These are phyloP conservation scores for Caenorhabditis sp. DNA, from an alignment of 2,888 invertebrate genomes.

Conservation along the genomic window DNA sequence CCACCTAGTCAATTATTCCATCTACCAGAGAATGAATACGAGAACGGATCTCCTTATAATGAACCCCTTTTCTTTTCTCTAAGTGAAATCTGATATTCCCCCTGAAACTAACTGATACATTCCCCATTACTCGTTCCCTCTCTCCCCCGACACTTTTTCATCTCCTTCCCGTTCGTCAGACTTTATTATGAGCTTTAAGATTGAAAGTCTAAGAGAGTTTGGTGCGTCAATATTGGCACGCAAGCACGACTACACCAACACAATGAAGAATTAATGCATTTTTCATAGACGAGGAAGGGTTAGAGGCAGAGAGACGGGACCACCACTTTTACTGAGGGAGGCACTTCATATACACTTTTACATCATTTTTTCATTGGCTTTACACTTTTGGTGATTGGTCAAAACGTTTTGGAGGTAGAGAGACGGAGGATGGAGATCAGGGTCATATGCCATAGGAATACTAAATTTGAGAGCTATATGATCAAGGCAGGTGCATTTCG, in stretches of 20 bases:
- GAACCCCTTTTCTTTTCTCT: not conserved
- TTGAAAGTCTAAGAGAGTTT: conserved; percentile 17
- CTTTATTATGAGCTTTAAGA: conserved; percentile 48
- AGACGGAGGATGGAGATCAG: not conserved
- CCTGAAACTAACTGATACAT: conserved; percentile 6
- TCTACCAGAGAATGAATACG: conserved; percentile 13
- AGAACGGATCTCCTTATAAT: conserved; percentile 4
- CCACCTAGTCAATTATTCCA: conserved; percentile 29
- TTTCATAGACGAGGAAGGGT: conserved; percentile 23
- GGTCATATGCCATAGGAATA: not conserved
- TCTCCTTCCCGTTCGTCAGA: conserved; percentile 29
- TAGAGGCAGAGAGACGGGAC: conserved; percentile 1
- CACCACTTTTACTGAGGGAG: conserved; percentile 16
- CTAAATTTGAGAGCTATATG: not conserved
- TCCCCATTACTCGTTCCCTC: conserved; percentile 5
- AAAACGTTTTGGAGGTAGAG: not conserved
- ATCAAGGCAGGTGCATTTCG: too few species aligned
- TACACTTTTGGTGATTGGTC: conserved; percentile 30
- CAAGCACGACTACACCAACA: conserved; percentile 31
- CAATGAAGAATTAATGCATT: conserved; percentile 56
- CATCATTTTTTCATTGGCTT: conserved; percentile 39
- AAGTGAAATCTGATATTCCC: not conserved
- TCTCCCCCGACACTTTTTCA: not conserved
- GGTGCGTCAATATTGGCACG: conserved; percentile 47
- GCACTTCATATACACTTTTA: conserved; percentile 23